Evolutionary conservation across 2,113 vertebrate species (phyloP), one percentile per base, ranked within the genome.

Genomic region (Prunella fulvescens): DNA sequence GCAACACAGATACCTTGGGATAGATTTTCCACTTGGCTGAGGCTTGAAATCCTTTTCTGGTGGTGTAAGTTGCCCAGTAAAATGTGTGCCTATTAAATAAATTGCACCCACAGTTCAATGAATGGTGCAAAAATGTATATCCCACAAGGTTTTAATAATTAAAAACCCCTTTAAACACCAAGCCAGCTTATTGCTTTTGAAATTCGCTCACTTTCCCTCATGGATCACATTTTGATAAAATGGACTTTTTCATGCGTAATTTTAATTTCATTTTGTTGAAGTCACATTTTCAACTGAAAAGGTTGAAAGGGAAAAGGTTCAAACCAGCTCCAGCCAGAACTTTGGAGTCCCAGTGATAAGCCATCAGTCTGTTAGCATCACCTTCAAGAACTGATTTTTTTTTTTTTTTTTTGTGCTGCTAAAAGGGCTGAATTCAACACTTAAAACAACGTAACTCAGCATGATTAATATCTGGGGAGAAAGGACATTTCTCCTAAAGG

Each of bases 21-120:
- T 88, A 86, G 91, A 96, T 97, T 96, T 96, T 97, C 92, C 76
- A 94, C 88, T 97, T 96, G 96, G 76, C 90, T 96, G 94, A 86
- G 85, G 85, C 76, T 93, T 93, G 93, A 95, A 96, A 95, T 90
- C 79, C 82, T 93, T 92, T 96, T 44, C 71, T 96, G 69, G 51
- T 94, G 90, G 90, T 1, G 0, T 70, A 94, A 92, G 85, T 70
- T 96, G 60, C 79, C 81, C 0, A 0, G 64, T 81, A 92, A 95
- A 95, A 97, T 83, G 87, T 86, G 47, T 81, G 60, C 51, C 85
- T 96, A 95, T 94, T 86, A 97, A 96, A 96, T 90, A 83, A 96
- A 96, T 94, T 83, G 90, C 79, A 82, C 92, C 88, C 56, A 86
- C 64, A 86, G 79, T 95, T 92, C 92, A 96, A 90, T 81, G 82